A percentile compares a stretch with the other conserved stretches of the same genome.
Conservation (phyloP, 2,797 vertebrate species). For the Anabas testudineus region DNA sequence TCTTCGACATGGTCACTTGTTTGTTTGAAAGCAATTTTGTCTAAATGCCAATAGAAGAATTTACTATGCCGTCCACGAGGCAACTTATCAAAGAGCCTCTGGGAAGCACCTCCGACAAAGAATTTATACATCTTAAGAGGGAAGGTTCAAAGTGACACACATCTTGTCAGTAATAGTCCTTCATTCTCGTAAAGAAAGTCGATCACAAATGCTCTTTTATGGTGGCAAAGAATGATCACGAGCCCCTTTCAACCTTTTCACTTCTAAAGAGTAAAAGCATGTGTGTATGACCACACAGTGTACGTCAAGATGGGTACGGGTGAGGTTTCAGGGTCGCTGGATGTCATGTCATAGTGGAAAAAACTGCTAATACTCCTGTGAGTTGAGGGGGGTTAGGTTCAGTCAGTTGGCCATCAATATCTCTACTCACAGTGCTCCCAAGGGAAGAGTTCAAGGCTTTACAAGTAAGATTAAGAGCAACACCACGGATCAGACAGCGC, state of each 20-base stretch:
- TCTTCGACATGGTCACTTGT: constrained; percentile 5
- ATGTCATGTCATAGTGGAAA: neutral
- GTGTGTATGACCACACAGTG: neutral
- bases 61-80: neutral
- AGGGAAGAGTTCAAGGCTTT: constrained; percentile 44
- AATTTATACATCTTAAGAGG: neutral
- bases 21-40: neutral
- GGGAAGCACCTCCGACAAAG: neutral
- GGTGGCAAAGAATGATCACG: neutral
- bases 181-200: neutral
- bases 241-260: neutral
- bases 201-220: neutral
- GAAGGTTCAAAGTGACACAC: neutral
- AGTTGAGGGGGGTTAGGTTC: neutral
- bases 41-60: constrained; percentile 7
- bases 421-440: constrained; percentile 8
- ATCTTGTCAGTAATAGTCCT: too few relatives aligned
- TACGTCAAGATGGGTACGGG: neutral
- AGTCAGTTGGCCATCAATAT: constrained; percentile 18
- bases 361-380: neutral
- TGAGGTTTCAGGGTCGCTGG: neutral
- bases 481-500: constrained; percentile 46
- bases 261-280: neutral
- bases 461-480: constrained; percentile 54
- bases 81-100: neutral